These are phyloP conservation scores for Hyposoter dolosus DNA, from an alignment of 2,888 invertebrate genomes.

Conservation along the genomic window DNA sequence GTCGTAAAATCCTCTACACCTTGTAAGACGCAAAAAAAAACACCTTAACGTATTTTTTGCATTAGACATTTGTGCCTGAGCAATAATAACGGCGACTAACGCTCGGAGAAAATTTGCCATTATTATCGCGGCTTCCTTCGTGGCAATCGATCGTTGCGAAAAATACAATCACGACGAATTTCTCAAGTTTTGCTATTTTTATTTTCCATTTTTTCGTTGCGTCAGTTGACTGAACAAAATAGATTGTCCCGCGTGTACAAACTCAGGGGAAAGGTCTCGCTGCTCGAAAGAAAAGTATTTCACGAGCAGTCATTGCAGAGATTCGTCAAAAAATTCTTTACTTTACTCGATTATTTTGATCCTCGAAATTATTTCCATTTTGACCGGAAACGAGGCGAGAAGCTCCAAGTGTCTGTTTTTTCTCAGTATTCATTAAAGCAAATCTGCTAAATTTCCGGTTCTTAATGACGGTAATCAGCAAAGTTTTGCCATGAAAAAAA, in stretches of 20 bases:
- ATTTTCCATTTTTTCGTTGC: slow-evolving; percentile 32
- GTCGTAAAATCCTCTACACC: slow-evolving; percentile 50
- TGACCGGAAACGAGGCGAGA: no score
- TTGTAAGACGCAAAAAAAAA: slow-evolving; percentile 37
- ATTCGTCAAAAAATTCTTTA: no score
- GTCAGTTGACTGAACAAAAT: background rate
- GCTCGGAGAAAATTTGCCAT: slow-evolving; percentile 46
- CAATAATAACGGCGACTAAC: slow-evolving; percentile 21
- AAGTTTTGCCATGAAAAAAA: no score
- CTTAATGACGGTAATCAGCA: no score
- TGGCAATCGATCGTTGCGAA: slow-evolving; percentile 45
- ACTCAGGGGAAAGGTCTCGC: no score
- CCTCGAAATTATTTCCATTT: no score
- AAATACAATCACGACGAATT: slow-evolving; percentile 10
- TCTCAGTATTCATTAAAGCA: no score
- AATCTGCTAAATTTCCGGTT: no score
- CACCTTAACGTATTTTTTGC: slow-evolving; percentile 1
- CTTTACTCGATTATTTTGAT: no score
- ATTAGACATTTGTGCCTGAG: slow-evolving; percentile 16
- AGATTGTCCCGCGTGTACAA: background rate
- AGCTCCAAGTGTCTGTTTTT: no score
- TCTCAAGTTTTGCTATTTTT: slow-evolving; percentile 5
- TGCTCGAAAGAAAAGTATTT: background rate
- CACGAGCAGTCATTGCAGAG: background rate
- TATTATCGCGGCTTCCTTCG: slow-evolving; percentile 49